Base-by-base conservation (phyloP, 2,888 invertebrate genomes). In the Phymatocera aterrima region DNA sequence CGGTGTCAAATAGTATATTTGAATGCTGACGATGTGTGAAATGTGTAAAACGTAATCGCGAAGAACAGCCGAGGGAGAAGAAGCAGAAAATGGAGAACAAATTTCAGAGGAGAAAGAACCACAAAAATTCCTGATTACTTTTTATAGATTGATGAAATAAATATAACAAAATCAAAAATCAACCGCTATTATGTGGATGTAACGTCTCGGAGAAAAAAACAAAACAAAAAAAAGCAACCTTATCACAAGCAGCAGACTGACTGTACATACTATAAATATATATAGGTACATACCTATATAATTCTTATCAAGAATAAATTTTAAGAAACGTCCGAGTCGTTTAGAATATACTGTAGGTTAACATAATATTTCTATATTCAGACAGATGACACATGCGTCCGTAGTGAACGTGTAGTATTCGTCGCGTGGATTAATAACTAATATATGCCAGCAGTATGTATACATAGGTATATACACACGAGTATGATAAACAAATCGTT, bases 311-410 rank as follows among this genome's bases (percentile, higher is more conserved):
- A 72, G n/a, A 72, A 51, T 54, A 48, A 51, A 72, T 72, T 48
- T 51, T 37, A 54, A 48, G 46, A 68, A 21, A 31, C 68, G 68
- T 21, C 24, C 12, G 37, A 64, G 61, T 64, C 12, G 46, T 46
- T 24, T 68, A 68, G 46, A 68, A 68, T n/a, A n/a, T n/a, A n/a
- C n/a, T n/a, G 68, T 68, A 68, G 68, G 68, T 68, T 68, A 68
- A 64, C 21, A 68, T 68, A n/a, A n/a, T n/a, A n/a, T n/a, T n/a
- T n/a, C n/a, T n/a, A 60, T 15, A 43, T 46, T 15, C 43, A 46
- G 8, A 4, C 28, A 68, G 68, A 68, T 68, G 68, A 68, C 68
- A 68, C 68, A 68, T 68, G 68, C 46, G 40, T n/a, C 68, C 28
- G n/a, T n/a, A n/a, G n/a, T n/a, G n/a, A n/a, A n/a, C 46, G 68